These are phyloP conservation scores for Marcusenius ussheri DNA, from an alignment of 2,113 vertebrate genomes.

Conservation along the genomic window DNA sequence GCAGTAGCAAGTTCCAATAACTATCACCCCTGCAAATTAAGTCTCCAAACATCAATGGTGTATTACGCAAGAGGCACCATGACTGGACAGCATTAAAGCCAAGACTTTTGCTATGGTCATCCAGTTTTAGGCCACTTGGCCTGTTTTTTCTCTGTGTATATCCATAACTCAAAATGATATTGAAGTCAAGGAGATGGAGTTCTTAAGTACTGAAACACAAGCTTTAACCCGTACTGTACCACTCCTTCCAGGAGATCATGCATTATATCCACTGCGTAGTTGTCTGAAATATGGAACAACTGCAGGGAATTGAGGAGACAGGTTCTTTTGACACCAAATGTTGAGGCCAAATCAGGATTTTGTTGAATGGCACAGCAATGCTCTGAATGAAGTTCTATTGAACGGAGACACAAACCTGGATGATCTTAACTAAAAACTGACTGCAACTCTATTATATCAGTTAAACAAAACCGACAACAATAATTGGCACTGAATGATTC, in stretches of 20 bases:
- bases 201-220: conserved; percentile 25
- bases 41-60: conserved; percentile 35
- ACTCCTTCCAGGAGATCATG: conserved; percentile 27
- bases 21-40: conserved; percentile 14
- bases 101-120: conserved; percentile 9
- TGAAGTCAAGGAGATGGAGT: conserved; percentile 11
- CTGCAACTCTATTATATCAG: conserved; percentile 5
- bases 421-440: conserved; percentile 20
- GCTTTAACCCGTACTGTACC: conserved; percentile 16
- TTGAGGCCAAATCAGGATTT: neutral
- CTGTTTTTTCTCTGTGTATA: conserved; percentile 19
- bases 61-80: conserved; percentile 31
- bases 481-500: conserved; percentile 13
- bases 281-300: conserved; percentile 23
- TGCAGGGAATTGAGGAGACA: conserved; percentile 20
- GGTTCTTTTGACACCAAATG: conserved; percentile 19
- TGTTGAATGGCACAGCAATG: conserved; percentile 13
- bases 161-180: conserved; percentile 22
- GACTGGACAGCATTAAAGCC: conserved; percentile 23
- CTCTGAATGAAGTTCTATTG: conserved; percentile 19
- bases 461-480: conserved; percentile 19
- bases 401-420: conserved; percentile 18
- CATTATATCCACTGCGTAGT: conserved; percentile 29
- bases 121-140: conserved; percentile 15
- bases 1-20: conserved; percentile 31